phyloP scores from a whole-genome alignment of 2,797 vertebrate genomes.

The Pangasius sanitwongsei region DNA sequence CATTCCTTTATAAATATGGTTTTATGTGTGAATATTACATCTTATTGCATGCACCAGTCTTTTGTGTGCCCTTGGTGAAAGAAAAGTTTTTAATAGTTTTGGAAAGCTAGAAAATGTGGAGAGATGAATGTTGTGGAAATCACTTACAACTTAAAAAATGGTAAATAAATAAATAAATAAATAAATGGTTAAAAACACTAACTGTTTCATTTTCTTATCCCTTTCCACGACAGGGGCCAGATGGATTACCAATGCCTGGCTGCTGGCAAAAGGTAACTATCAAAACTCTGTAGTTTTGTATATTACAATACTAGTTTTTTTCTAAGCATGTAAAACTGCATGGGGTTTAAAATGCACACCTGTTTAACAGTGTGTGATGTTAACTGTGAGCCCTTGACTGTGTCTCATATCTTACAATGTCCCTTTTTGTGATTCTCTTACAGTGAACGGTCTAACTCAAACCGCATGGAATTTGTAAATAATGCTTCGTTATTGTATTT shows the following conservation, averaged over 20 bases:
- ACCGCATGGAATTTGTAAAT: constrained; percentile 99
- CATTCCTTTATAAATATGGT: not conserved
- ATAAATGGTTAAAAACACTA: not conserved
- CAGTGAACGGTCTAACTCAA: constrained; percentile 97
- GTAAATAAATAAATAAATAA: not conserved
- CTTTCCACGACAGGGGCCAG: constrained; percentile 84
- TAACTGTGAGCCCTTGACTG: constrained; percentile 40
- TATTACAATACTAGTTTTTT: not conserved
- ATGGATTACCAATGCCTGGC: constrained; percentile 99
- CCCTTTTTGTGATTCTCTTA: constrained; percentile 78
- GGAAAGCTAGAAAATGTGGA: not conserved
- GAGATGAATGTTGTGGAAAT: not conserved
- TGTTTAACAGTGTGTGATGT: constrained; percentile 37
- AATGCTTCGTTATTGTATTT: constrained; percentile 94
- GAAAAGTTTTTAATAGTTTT: not conserved
- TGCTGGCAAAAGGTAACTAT: constrained; percentile 98
- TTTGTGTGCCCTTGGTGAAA: not conserved
- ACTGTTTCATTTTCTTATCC: not conserved
- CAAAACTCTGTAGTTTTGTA: not conserved
- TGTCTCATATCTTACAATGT: constrained; percentile 48
- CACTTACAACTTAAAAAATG: not conserved
- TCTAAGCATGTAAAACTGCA: constrained; percentile 26
- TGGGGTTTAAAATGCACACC: constrained; percentile 27
- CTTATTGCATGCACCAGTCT: constrained; percentile 28
- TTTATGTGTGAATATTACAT: constrained; percentile 1